A percentile compares a stretch with the other conserved stretches of the same genome.
Conservation (phyloP, 1,140 invertebrate genomes). For the Cataglyphis hispanica region DNA sequence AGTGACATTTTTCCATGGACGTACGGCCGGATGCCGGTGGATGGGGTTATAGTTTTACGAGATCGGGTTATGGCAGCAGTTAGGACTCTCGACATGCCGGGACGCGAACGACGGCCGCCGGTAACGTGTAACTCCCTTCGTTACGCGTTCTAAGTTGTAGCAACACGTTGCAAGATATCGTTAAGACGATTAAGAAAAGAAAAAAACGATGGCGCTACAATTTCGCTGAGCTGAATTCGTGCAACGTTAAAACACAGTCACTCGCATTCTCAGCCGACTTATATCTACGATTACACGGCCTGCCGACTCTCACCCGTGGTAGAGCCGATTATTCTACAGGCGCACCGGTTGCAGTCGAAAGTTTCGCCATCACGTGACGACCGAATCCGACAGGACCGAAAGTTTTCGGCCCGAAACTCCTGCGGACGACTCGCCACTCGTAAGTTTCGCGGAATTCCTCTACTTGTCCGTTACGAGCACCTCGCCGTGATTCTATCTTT, state of each 20-base stretch:
- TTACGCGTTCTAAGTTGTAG: constrained; percentile 49
- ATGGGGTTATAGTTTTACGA: constrained; percentile 71
- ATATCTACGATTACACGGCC: constrained; percentile 61
- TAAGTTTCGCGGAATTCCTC: constrained; percentile 64
- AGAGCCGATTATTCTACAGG: constrained; percentile 68
- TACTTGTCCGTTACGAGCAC: constrained; percentile 27
- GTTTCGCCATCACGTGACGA: constrained; percentile 70
- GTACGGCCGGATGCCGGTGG: constrained; percentile 59
- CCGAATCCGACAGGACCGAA: constrained; percentile 55
- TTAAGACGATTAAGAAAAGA: constrained; percentile 36
- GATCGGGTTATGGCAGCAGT: constrained; percentile 61
- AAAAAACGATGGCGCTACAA: not conserved
- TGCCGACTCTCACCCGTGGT: constrained; percentile 5
- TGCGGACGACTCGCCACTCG: constrained; percentile 44
- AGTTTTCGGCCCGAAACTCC: constrained; percentile 65
- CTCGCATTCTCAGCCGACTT: constrained; percentile 20
- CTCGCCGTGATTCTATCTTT: constrained; percentile 40
- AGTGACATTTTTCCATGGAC: constrained; percentile 64
- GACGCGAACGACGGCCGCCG: not conserved
- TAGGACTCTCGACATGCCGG: constrained; percentile 53
- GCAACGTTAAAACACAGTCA: constrained; percentile 55
- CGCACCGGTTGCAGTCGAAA: constrained; percentile 68
- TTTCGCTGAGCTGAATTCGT: not conserved
- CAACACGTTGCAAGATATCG: constrained; percentile 24
- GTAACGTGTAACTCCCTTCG: not conserved